Conservation (phyloP, 1,140 invertebrate species). For the Pollicipes pollicipes region DNA sequence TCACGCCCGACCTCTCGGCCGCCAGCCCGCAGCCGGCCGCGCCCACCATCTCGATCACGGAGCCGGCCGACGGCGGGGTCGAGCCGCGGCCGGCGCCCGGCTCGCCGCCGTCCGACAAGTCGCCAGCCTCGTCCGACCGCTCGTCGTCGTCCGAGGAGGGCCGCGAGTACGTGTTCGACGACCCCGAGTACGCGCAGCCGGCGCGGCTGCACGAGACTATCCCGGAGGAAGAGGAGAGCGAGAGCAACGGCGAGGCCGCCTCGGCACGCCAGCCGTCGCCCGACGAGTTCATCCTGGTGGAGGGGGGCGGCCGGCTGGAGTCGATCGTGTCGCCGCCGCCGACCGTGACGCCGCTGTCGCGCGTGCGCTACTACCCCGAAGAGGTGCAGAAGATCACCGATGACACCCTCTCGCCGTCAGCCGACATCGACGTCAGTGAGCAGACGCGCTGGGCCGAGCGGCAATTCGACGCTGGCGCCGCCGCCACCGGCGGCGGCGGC, state of each 20-base stretch:
- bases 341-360: slow-evolving; percentile 34
- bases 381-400: slow-evolving; percentile 10
- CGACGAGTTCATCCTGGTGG: neutral
- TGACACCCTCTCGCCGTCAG: neutral
- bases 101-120: neutral
- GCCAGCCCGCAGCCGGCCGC: neutral
- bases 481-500: slow-evolving; percentile 41
- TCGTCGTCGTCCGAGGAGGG: neutral
- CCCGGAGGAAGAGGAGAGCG: slow-evolving; percentile 26
- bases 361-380: slow-evolving; percentile 31
- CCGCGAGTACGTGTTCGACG: neutral
- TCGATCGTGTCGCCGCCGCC: slow-evolving; percentile 32
- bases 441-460: slow-evolving; percentile 75
- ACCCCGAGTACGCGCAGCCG: neutral
- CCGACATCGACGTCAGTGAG: slow-evolving; percentile 39
- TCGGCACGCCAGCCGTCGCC: neutral
- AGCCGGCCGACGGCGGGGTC: neutral
- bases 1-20: neutral
- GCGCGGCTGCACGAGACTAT: neutral
- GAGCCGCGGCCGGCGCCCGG: neutral
- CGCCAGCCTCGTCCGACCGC: neutral
- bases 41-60: neutral
- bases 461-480: slow-evolving; percentile 48
- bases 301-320: neutral
- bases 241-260: slow-evolving; percentile 45